phyloP scores from a whole-genome alignment of 2,888 invertebrate species.

The Spisula solida region DNA sequence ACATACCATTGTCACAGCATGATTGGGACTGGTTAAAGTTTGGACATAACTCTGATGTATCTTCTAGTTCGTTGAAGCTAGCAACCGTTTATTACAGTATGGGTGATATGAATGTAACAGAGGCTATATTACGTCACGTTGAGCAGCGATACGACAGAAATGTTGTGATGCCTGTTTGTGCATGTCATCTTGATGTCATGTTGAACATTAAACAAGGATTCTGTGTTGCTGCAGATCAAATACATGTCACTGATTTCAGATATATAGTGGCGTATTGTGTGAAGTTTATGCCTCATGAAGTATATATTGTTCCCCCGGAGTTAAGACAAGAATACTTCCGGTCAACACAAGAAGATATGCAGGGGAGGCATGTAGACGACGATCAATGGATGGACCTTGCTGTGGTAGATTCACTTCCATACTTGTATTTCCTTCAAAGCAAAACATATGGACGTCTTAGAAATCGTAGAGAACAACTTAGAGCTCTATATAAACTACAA shows the following conservation, averaged over 20 bases:
- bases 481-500: not conserved
- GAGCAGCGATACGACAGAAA: not conserved
- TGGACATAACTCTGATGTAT: not conserved
- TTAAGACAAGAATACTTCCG: not conserved
- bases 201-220: not conserved
- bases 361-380: not conserved
- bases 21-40: not conserved
- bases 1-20: not conserved
- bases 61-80: not conserved
- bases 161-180: constrained; percentile 1
- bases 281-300: not conserved
- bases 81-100: constrained; percentile 5
- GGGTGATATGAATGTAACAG: not conserved
- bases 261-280: constrained; percentile 12
- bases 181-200: not conserved
- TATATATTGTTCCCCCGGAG: not conserved
- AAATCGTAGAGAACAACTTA: not conserved
- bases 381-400: not conserved
- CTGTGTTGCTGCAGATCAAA: not conserved
- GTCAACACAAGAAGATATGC: not conserved
- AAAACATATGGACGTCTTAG: not conserved
- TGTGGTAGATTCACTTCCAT: constrained; percentile 24
- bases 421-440: constrained; percentile 23
- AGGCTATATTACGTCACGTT: not conserved
- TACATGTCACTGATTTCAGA: not conserved